Evolutionary conservation across 2,888 invertebrate species (phyloP), one percentile per base, ranked within the genome.

Genomic region (Mythimna impura): DNA sequence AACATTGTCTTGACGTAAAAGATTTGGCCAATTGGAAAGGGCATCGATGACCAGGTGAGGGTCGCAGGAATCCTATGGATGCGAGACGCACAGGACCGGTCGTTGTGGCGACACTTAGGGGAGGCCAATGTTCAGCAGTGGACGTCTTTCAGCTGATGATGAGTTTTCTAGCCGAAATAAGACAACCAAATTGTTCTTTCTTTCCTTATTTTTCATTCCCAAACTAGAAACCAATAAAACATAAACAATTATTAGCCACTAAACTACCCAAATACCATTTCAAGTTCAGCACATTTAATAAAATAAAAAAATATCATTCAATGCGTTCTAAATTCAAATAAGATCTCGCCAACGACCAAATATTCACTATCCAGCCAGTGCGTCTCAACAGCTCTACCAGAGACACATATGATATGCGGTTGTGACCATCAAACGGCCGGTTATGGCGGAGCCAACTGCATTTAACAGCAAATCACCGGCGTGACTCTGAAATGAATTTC

Each of bases 401-500:
- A 76, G 50, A 47, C 58, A 54, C 40, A 61, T 70, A 70, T 60
- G 77, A 69, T 58, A 76, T 52, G 14, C 25, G 55, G 25, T 47
- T 25, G 25, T 54, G 54, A 54, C 54, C 52, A 70, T 69, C 30
- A 69, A 77, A 61, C 12, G 20, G 6, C 36, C 36, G 54, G 12
- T 50, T 54, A 50, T 60, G 47, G 40, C 63, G 36, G 22, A 54
- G 77, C 70, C 63, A 60, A 76, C 70, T 64, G 70, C 47, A 64
- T 61, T 76, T 47, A 60, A 54, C 34, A 40, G 22, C 55, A 62
- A 67, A 55, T 58, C 30, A 20, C 8, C 8, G 6, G 50, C 20
- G 47, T 57, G 55, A 54, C 58, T 50, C n/a, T 68, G n/a, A 63
- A 76, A 63, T 60, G 63, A 22, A 69, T 54, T 58, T 63, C 77